A percentile compares a stretch with the other conserved stretches of the same genome.
phyloP scores from a whole-genome alignment of 2,797 vertebrate species.

The Spheniscus humboldti region DNA sequence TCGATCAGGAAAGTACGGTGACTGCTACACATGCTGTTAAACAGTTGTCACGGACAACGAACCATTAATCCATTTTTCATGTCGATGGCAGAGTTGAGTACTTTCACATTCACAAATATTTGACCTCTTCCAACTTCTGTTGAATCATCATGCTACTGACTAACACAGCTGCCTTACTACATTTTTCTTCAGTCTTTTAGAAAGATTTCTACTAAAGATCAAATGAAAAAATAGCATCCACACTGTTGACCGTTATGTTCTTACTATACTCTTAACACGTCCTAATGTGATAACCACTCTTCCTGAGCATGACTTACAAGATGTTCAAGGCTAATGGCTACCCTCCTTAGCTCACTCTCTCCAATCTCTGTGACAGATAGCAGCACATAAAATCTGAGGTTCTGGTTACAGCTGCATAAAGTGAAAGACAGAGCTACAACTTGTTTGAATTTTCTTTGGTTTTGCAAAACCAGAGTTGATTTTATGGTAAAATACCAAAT shows the following conservation, averaged over 20 bases:
- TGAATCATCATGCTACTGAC: background rate
- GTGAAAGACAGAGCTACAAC: background rate
- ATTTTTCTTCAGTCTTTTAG: background rate
- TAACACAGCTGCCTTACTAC: background rate
- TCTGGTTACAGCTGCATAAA: background rate
- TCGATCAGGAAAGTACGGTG: rapidly evolving
- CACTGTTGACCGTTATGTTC: background rate
- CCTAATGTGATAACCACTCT: background rate
- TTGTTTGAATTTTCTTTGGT: background rate
- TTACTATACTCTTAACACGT: background rate
- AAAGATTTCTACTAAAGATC: background rate
- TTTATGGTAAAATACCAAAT: background rate
- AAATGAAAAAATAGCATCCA: background rate
- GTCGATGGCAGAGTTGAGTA: background rate
- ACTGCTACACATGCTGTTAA: background rate
- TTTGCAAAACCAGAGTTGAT: background rate
- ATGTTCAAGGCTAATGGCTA: background rate
- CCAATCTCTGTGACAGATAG: background rate
- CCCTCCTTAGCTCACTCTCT: background rate
- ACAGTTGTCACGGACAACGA: background rate
- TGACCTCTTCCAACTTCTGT: background rate
- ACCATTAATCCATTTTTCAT: background rate
- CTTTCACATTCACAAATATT: background rate
- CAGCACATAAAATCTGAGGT: background rate
- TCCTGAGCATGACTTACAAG: background rate